Percentiles rank a stretch among this genome's conserved stretches.
Evolutionary conservation across 2,797 vertebrate species (phyloP).

Genomic region (Orestias chungarensis): DNA sequence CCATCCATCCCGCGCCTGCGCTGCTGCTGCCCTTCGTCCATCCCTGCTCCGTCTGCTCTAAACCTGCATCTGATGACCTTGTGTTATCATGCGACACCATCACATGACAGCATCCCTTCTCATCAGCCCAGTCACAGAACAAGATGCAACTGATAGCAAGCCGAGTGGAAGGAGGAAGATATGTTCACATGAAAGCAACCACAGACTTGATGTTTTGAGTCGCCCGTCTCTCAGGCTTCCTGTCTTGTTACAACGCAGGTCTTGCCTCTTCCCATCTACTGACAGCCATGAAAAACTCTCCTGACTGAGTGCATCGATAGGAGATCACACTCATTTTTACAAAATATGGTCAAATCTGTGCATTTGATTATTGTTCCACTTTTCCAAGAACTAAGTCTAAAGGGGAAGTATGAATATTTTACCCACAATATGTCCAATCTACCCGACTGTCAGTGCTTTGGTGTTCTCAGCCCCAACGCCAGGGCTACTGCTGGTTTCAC

Average conservation of each 20-base stretch:
- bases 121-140: constrained; percentile 12
- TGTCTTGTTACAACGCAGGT: constrained; percentile 63
- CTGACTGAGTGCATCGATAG: constrained; percentile 11
- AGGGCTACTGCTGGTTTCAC: neutral
- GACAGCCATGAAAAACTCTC: too few relatives aligned
- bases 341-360: constrained; percentile 5
- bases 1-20: constrained; percentile 37
- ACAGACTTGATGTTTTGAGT: constrained; percentile 24
- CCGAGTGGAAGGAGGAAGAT: neutral
- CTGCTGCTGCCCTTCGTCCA: constrained; percentile 19
- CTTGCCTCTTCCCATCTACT: neutral
- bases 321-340: constrained; percentile 9
- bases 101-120: constrained; percentile 47
- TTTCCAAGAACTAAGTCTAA: neutral
- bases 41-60: constrained; percentile 33
- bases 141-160: constrained; percentile 23
- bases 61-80: constrained; percentile 79
- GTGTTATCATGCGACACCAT: constrained; percentile 60
- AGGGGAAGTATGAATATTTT: neutral
- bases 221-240: constrained; percentile 53
- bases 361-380: neutral
- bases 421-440: neutral
- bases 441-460: too few relatives aligned
- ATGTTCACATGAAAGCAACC: constrained; percentile 20
- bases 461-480: neutral